phyloP scores from a whole-genome alignment of 2,797 vertebrate genomes.

The Artibeus lituratus region DNA sequence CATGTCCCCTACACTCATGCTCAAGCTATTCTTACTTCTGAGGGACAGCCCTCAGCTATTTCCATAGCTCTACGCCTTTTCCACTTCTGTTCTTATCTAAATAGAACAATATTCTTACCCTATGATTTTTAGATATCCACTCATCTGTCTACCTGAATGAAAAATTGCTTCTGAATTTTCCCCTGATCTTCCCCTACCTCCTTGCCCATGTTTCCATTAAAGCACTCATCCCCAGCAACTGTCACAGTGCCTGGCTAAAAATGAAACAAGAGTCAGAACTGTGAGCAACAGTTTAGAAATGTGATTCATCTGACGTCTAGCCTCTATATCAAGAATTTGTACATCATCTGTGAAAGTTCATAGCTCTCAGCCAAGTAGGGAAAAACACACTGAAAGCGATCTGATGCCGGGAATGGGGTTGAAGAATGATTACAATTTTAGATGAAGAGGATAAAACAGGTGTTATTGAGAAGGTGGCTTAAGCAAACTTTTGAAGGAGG shows the following conservation, averaged over 20 bases:
- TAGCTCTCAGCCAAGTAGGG: background rate
- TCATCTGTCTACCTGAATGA: background rate
- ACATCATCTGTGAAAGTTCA: background rate
- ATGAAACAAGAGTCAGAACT: background rate
- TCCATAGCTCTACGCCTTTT: background rate
- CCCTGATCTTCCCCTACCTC: background rate
- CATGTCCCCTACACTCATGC: accelerated
- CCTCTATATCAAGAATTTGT: background rate
- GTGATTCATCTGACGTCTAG: background rate
- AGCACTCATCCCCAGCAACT: background rate
- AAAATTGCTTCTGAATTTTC: background rate
- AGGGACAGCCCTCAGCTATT: background rate
- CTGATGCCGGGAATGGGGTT: background rate
- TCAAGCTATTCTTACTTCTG: background rate
- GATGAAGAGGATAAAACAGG: background rate
- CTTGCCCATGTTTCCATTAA: background rate
- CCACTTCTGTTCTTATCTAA: background rate
- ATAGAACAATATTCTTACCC: background rate
- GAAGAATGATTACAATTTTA: background rate
- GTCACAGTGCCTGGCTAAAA: background rate
- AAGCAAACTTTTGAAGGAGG: background rate
- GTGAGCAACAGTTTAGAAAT: background rate
- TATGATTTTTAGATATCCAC: background rate
- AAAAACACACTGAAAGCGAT: background rate
- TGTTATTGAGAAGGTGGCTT: background rate